Conservation (phyloP, 2,113 vertebrate species). For the Marmota flaviventris region DNA sequence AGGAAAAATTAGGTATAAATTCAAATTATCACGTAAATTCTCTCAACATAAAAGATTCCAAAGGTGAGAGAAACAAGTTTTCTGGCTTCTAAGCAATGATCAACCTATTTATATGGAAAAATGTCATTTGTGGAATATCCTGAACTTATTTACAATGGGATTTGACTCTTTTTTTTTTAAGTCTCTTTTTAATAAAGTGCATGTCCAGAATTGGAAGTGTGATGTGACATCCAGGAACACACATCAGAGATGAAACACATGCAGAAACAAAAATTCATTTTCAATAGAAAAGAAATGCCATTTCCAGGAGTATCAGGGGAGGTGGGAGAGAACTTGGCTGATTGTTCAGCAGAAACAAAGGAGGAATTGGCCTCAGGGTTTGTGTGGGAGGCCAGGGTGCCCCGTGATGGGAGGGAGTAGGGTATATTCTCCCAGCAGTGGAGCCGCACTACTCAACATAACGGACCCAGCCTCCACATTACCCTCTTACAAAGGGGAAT, state of each 20-base stretch:
- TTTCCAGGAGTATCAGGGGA: constrained; percentile 55
- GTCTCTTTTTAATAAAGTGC: neutral
- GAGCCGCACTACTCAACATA: neutral
- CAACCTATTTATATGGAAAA: neutral
- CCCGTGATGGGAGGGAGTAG: neutral
- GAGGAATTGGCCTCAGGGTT: neutral
- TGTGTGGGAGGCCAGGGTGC: neutral
- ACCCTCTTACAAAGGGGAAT: neutral
- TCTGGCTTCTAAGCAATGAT: neutral
- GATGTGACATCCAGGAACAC: neutral
- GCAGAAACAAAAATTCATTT: constrained; percentile 25
- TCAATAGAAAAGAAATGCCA: constrained; percentile 22
- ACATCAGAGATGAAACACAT: neutral
- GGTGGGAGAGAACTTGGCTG: constrained; percentile 49
- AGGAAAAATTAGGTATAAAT: neutral
- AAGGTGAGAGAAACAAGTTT: neutral
- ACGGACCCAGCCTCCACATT: neutral
- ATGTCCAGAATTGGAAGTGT: neutral
- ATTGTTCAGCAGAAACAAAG: constrained; percentile 59
- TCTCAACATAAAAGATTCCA: neutral
- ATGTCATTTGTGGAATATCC: neutral
- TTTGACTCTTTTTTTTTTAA: neutral
- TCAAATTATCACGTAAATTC: neutral
- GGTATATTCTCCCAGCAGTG: neutral
- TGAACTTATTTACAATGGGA: neutral